phyloP scores from a whole-genome alignment of 2,888 invertebrate genomes.

The Lysandra bellargus region DNA sequence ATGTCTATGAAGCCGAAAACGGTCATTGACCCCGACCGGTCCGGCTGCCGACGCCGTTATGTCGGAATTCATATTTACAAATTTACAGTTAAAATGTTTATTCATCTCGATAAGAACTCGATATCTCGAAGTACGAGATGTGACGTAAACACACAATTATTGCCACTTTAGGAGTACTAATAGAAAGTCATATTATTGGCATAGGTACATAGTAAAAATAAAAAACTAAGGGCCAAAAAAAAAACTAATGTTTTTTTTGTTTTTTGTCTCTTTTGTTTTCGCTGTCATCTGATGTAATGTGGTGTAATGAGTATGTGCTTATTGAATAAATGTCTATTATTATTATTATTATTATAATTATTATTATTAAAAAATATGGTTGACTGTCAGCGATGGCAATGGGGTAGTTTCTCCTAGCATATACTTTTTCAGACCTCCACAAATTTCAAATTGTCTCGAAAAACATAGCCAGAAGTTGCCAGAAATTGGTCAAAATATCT shows the following conservation, averaged over 20 bases:
- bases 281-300: no score
- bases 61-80: slow-evolving; percentile 44
- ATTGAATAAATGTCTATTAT: no score
- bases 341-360: no score
- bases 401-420: background rate
- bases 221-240: no score
- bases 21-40: slow-evolving; percentile 61
- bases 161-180: background rate
- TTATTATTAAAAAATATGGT: no score
- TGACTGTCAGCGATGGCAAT: background rate
- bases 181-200: no score
- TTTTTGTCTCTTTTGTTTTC: no score
- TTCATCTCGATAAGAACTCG: slow-evolving; percentile 16
- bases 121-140: background rate
- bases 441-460: background rate
- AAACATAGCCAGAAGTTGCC: background rate
- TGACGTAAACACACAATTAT: background rate
- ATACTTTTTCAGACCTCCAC: background rate
- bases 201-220: no score
- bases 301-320: no score
- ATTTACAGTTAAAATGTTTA: slow-evolving; percentile 39
- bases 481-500: background rate
- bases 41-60: slow-evolving; percentile 47
- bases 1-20: slow-evolving; percentile 51
- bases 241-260: no score